Conservation (phyloP, 1,140 invertebrate species). For the Ditylenchus dipsaci region DNA sequence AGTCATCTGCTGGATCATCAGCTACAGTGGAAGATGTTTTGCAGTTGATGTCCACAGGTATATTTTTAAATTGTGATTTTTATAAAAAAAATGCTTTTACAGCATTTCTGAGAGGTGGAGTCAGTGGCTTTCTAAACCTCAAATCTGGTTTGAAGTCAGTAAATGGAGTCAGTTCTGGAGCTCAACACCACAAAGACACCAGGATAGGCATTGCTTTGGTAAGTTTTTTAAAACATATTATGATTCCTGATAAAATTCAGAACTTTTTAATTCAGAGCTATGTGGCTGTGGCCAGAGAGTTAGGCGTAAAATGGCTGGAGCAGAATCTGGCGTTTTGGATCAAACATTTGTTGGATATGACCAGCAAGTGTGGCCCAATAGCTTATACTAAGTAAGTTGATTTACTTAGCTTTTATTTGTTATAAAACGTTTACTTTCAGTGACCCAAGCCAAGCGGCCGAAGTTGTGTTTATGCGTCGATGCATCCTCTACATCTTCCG, state of each 20-base stretch:
- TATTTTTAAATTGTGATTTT: too few relatives aligned
- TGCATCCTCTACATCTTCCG: slow-evolving; percentile 92
- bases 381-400: slow-evolving; percentile 45
- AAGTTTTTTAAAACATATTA: slow-evolving; percentile 77
- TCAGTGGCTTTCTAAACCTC: slow-evolving; percentile 73
- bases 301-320: slow-evolving; percentile 89
- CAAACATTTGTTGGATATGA: slow-evolving; percentile 82
- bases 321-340: slow-evolving; percentile 79
- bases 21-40: slow-evolving; percentile 86
- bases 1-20: slow-evolving; percentile 40
- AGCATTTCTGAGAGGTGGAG: slow-evolving; percentile 79
- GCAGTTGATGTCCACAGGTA: slow-evolving; percentile 80
- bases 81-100: too few relatives aligned
- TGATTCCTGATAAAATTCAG: slow-evolving; percentile 8
- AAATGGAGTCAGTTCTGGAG: slow-evolving; percentile 89
- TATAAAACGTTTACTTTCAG: slow-evolving; percentile 4
- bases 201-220: slow-evolving; percentile 73
- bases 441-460: slow-evolving; percentile 64
- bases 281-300: slow-evolving; percentile 81
- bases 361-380: slow-evolving; percentile 63
- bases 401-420: neutral
- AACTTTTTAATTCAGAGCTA: slow-evolving; percentile 70
- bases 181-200: slow-evolving; percentile 78
- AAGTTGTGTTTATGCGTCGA: slow-evolving; percentile 92
- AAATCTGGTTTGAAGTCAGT: slow-evolving; percentile 85